These are phyloP conservation scores for Melinaea marsaeus DNA, from an alignment of 2,888 invertebrate species.

Conservation along the genomic window DNA sequence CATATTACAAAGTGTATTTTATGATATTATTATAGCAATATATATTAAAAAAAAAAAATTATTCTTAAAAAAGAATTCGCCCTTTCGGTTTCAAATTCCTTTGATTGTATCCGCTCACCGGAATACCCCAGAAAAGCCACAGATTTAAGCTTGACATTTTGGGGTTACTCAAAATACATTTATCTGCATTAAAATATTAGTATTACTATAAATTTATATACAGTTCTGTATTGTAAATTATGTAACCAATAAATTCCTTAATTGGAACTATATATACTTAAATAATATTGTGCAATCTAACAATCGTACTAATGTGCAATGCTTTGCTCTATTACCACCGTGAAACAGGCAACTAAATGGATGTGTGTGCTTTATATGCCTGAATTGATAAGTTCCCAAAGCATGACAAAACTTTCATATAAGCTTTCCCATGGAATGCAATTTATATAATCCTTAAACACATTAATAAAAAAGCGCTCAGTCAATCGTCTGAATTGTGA, in stretches of 20 bases:
- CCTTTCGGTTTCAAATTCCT: slow-evolving; percentile 25
- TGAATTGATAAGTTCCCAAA: slow-evolving; percentile 62
- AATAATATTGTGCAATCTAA: slow-evolving; percentile 52
- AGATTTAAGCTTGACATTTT: slow-evolving; percentile 33
- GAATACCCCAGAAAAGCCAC: slow-evolving; percentile 31
- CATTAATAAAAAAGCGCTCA: not conserved
- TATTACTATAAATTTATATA: no score
- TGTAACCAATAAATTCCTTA: no score
- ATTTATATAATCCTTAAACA: not conserved
- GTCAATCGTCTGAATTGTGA: slow-evolving; percentile 1
- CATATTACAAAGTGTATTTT: no score
- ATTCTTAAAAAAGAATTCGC: not conserved
- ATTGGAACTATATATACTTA: slow-evolving; percentile 10
- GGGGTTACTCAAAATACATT: slow-evolving; percentile 29
- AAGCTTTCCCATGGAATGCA: slow-evolving; percentile 1
- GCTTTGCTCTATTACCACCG: slow-evolving; percentile 50
- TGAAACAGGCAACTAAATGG: slow-evolving; percentile 58
- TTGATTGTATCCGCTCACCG: slow-evolving; percentile 32
- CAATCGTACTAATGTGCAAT: slow-evolving; percentile 61
- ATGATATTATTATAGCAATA: no score
- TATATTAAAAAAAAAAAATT: not conserved
- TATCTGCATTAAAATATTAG: no score
- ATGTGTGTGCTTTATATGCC: slow-evolving; percentile 72
- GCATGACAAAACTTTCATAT: slow-evolving; percentile 53
- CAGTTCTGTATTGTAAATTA: no score